These are phyloP conservation scores for Meleagris gallopavo DNA, from an alignment of 2,113 vertebrate species.

Conservation along the genomic window DNA sequence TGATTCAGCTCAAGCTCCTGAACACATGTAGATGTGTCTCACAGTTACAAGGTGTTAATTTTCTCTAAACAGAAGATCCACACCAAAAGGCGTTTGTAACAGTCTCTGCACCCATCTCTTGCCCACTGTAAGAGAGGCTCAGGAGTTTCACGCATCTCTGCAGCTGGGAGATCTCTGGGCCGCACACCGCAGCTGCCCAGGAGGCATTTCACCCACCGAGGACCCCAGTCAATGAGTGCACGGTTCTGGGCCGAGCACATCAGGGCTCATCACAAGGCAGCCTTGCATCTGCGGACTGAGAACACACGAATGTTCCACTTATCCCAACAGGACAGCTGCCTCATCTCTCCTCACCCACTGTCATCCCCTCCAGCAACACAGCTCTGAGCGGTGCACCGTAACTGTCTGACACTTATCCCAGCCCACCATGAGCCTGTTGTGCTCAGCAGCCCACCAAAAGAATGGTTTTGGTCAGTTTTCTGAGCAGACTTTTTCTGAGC, in stretches of 20 bases:
- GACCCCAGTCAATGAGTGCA: neutral
- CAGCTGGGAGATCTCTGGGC: neutral
- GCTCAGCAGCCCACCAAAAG: conserved; percentile 5
- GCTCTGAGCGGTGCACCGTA: neutral
- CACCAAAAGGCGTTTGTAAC: neutral
- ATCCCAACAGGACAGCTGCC: neutral
- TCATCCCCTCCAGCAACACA: neutral
- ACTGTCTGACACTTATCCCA: neutral
- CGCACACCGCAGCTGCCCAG: neutral
- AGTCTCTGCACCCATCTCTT: neutral
- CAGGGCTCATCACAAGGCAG: neutral
- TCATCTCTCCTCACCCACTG: neutral
- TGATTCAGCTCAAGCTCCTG: neutral
- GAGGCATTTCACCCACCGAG: neutral
- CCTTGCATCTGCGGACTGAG: neutral
- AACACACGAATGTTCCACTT: neutral
- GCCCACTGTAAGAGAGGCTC: neutral
- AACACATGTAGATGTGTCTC: neutral
- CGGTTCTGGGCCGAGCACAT: accelerated
- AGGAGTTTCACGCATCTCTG: neutral
- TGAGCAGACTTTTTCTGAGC: neutral
- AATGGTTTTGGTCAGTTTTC: conserved; percentile 15
- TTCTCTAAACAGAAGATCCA: neutral
- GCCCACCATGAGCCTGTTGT: neutral
- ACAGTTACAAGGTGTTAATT: neutral